These are phyloP conservation scores for Phocoena phocoena DNA, from an alignment of 2,113 vertebrate genomes.

Conservation along the genomic window DNA sequence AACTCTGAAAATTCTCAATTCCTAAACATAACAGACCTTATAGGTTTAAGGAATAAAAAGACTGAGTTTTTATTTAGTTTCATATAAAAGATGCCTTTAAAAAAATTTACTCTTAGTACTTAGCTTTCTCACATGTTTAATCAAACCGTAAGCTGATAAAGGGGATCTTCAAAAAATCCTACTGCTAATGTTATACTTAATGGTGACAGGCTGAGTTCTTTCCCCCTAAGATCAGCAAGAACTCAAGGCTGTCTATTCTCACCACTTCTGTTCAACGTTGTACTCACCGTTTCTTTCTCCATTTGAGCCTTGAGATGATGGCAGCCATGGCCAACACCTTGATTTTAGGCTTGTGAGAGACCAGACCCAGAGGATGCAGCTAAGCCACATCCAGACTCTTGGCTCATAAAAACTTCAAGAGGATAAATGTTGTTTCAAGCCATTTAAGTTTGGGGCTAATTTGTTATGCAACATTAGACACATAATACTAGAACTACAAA, in stretches of 20 bases:
- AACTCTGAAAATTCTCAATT: not conserved
- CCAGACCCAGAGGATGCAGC: not conserved
- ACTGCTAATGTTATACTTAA: not conserved
- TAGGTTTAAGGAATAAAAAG: not conserved
- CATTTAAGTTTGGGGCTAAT: not conserved
- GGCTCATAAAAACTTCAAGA: not conserved
- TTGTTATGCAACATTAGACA: not conserved
- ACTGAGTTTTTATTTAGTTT: constrained; percentile 8
- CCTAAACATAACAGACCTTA: not conserved
- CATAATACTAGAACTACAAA: not conserved
- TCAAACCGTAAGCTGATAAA: not conserved
- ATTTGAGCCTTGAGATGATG: not conserved
- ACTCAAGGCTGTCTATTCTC: not conserved
- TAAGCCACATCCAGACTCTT: not conserved
- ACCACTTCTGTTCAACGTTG: not conserved
- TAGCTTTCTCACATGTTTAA: not conserved
- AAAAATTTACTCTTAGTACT: not conserved
- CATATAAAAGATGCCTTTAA: not conserved
- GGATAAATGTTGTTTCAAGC: not conserved
- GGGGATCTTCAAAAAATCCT: not conserved
- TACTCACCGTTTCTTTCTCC: not conserved
- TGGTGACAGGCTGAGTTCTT: not conserved
- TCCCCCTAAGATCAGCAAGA: not conserved
- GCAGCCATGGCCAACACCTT: not conserved
- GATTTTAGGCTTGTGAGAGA: not conserved